phyloP scores from a whole-genome alignment of 2,888 invertebrate genomes.

The Eilema griseolum region DNA sequence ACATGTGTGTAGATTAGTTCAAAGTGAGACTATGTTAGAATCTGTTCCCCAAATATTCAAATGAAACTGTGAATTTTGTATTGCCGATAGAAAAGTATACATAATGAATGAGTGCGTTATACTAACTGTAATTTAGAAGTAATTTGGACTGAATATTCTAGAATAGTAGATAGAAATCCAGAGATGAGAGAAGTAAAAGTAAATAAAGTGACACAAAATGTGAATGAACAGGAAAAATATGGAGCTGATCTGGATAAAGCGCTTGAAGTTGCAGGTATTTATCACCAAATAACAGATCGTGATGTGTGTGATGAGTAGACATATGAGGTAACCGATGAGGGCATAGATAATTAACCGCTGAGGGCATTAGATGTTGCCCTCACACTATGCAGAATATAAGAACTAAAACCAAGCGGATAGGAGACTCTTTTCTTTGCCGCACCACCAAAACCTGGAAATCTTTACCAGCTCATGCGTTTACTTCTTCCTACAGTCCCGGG shows the following conservation, averaged over 20 bases:
- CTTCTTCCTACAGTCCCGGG: too few species aligned
- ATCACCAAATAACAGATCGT: not conserved
- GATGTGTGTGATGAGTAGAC: too few species aligned
- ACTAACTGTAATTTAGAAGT: not conserved
- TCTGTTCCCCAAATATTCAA: not conserved
- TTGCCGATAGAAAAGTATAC: not conserved
- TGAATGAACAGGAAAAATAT: slow-evolving; percentile 1
- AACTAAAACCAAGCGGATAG: too few species aligned
- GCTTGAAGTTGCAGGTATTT: slow-evolving; percentile 18
- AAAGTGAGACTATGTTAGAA: not conserved
- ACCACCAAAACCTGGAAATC: too few species aligned
- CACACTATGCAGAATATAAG: too few species aligned
- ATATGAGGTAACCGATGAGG: too few species aligned
- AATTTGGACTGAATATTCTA: not conserved
- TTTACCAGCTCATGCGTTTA: too few species aligned
- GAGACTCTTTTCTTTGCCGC: too few species aligned
- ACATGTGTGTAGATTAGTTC: too few species aligned
- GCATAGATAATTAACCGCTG: too few species aligned
- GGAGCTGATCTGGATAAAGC: slow-evolving; percentile 17
- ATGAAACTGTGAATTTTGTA: not conserved
- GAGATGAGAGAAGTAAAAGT: not conserved
- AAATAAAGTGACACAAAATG: not conserved
- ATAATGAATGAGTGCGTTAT: not conserved
- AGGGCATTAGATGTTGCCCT: too few species aligned
- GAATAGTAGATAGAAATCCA: not conserved